A percentile compares a stretch with the other conserved stretches of the same genome.
phyloP scores from a whole-genome alignment of 1,140 invertebrate genomes.

The Drosophila mojavensis region DNA sequence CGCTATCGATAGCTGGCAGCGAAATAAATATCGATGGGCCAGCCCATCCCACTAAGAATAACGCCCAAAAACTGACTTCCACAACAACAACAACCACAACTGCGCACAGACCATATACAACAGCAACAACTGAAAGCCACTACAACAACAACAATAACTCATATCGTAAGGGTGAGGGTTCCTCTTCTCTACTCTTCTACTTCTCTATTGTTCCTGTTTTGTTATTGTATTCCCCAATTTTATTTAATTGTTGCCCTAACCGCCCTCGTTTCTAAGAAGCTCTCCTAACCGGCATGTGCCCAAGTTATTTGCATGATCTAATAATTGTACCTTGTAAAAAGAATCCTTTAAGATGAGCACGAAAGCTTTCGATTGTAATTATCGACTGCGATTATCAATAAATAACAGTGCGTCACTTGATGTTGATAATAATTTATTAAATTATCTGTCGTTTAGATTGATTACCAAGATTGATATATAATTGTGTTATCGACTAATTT shows the following conservation, averaged over 20 bases:
- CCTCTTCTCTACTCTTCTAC: slow-evolving; percentile 44
- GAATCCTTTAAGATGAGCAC: neutral
- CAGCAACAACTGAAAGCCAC: slow-evolving; percentile 66
- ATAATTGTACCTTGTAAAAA: slow-evolving; percentile 10
- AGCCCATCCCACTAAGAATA: slow-evolving; percentile 41
- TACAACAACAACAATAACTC: slow-evolving; percentile 72
- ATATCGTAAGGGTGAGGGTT: slow-evolving; percentile 82
- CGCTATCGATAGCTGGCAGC: slow-evolving; percentile 77
- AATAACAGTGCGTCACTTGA: no score
- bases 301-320: slow-evolving; percentile 21
- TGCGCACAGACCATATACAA: slow-evolving; percentile 50
- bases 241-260: slow-evolving; percentile 28
- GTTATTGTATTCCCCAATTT: slow-evolving; percentile 4
- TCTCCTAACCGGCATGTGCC: slow-evolving; percentile 25
- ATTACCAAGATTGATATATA: neutral
- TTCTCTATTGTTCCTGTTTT: slow-evolving; percentile 36
- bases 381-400: neutral
- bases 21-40: slow-evolving; percentile 84
- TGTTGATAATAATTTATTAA: neutral
- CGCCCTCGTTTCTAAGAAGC: neutral
- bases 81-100: slow-evolving; percentile 49
- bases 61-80: slow-evolving; percentile 65
- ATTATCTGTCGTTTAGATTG: neutral
- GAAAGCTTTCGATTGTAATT: neutral
- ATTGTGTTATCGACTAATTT: neutral